Base-by-base conservation (phyloP, 2,113 vertebrate genomes). In the Varanus komodoensis region DNA sequence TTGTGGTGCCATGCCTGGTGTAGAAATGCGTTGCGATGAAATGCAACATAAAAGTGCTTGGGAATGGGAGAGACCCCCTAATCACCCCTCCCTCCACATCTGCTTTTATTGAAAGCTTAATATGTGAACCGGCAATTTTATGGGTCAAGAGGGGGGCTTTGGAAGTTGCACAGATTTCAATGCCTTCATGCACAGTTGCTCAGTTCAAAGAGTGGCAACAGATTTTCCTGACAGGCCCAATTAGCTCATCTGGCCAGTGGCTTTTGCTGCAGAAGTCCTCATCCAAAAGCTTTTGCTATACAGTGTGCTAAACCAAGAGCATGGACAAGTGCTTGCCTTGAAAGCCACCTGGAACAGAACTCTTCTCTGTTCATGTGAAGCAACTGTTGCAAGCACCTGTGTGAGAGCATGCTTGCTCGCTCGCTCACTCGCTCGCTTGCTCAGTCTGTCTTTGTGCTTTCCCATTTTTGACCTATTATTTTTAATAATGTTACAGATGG, bases 191-290 rank as follows among this genome's bases (percentile, higher is more conserved):
- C 91, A 89, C 82, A 86, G 54, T 88, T 91, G 77, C 85, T 89
- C 71, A 69, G 77, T 92, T 95, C 95, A 91, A 95, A 94, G 93
- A 86, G 86, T 93, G 92, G 90, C 82, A 93, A 90, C 68, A 88
- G 88, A 44, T 85, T 94, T 91, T 95, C 93, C 90, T 94, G 86
- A 94, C 74, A 92, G 82, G 91, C 87, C 92, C 92, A 94, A 90
- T 95, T 94, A 95, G 87, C 75, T 93, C 84, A 86, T 88, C 92
- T 89, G 84, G 77, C 89, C 78, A 91, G 57, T 92, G 64, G 73
- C 80, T 92, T 89, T 91, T 89, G 34, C 82, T 88, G 89, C 88
- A 89, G 95, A 93, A 94, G 67, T 23, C 1, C 0, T 88, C 0
- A 0, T 87, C 90, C 92, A 90, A 89, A 90, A 89, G 83, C 77